Percentiles rank a stretch among this genome's conserved stretches.
Evolutionary conservation across 2,113 vertebrate species (phyloP).

Genomic region (Cyprinodon variegatus): DNA sequence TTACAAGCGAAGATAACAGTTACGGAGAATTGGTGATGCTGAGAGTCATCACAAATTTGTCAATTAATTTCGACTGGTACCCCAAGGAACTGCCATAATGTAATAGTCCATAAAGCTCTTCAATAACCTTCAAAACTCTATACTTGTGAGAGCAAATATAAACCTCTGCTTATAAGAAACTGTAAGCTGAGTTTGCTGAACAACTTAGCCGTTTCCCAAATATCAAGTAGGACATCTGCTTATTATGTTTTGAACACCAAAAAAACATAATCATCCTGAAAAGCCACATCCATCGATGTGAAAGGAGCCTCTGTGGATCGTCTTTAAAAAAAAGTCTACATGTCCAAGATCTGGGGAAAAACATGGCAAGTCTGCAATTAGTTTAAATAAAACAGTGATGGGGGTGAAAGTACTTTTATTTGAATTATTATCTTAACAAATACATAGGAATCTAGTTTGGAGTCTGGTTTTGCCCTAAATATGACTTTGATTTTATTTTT

Average conservation of each 20-base stretch:
- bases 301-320: constrained; percentile 11
- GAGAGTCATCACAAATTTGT: neutral
- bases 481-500: constrained; percentile 38
- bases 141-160: constrained; percentile 37
- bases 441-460: constrained; percentile 21
- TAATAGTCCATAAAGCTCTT: neutral
- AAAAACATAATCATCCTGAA: constrained; percentile 60
- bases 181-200: constrained; percentile 38
- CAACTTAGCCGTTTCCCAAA: constrained; percentile 58
- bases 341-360: neutral
- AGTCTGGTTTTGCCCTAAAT: constrained; percentile 68
- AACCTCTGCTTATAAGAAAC: constrained; percentile 26
- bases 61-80: neutral
- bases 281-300: constrained; percentile 44
- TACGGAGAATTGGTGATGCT: neutral
- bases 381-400: constrained; percentile 2
- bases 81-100: neutral
- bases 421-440: constrained; percentile 18
- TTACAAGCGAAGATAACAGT: neutral
- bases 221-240: constrained; percentile 40
- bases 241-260: constrained; percentile 38
- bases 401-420: constrained; percentile 16
- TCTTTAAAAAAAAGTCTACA: constrained; percentile 16
- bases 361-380: constrained; percentile 9
- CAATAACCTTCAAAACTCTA: neutral